Conservation (phyloP, 2,113 vertebrate species). For the Orientallactaga bullata region DNA sequence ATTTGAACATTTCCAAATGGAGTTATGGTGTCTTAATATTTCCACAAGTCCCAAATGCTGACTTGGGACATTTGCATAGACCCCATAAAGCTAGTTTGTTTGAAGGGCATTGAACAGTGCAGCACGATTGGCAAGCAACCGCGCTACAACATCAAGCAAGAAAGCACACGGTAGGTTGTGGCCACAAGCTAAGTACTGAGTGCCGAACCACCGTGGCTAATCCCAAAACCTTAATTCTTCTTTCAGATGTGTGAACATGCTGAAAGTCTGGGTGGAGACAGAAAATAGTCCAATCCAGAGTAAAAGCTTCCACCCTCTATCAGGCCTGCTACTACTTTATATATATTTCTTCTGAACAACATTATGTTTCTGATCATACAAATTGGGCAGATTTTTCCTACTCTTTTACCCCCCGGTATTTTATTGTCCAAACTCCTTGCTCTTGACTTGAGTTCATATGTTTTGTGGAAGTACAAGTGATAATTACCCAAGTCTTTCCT, state of each 20-base stretch:
- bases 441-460: slow-evolving; percentile 85
- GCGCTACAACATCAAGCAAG: slow-evolving; percentile 40
- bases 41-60: not conserved
- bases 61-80: not conserved
- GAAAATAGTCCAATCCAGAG: slow-evolving; percentile 8
- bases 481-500: slow-evolving; percentile 88
- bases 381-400: slow-evolving; percentile 74
- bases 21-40: not conserved
- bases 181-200: not conserved
- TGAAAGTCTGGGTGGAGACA: slow-evolving; percentile 6
- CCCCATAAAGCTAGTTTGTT: slow-evolving; percentile 9
- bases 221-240: slow-evolving; percentile 34
- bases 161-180: slow-evolving; percentile 7
- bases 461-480: slow-evolving; percentile 86
- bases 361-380: slow-evolving; percentile 67
- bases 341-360: slow-evolving; percentile 34
- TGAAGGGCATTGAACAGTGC: slow-evolving; percentile 27
- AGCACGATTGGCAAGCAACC: not conserved
- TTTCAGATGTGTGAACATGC: not conserved
- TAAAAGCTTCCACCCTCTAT: not conserved
- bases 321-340: not conserved
- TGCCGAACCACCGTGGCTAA: slow-evolving; percentile 47
- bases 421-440: slow-evolving; percentile 82
- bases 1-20: not conserved
- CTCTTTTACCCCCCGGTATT: slow-evolving; percentile 78